phyloP scores from a whole-genome alignment of 2,888 invertebrate species.

The Adineta ricciae region DNA sequence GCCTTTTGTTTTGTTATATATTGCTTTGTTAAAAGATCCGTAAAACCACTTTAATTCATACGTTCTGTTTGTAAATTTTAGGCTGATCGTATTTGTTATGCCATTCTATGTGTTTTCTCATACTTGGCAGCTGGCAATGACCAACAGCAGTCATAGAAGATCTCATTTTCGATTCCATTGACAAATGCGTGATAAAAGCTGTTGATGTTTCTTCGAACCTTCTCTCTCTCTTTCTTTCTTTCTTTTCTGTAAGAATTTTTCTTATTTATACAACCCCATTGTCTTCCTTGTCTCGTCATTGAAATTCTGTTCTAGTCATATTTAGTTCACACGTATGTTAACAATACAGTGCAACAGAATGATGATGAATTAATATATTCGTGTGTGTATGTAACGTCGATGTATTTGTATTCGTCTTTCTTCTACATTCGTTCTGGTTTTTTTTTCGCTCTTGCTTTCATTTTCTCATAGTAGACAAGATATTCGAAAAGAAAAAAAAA shows the following conservation, averaged over 20 bases:
- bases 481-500: background rate
- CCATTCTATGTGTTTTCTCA: constrained; percentile 95
- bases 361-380: background rate
- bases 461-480: background rate
- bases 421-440: no score
- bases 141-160: background rate
- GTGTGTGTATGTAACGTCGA: background rate
- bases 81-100: constrained; percentile 97
- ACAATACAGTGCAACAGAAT: background rate
- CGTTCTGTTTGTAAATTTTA: no score
- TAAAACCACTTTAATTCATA: no score
- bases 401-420: background rate
- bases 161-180: background rate
- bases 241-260: background rate
- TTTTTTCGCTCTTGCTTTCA: background rate
- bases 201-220: background rate
- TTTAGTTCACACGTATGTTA: background rate
- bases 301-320: background rate
- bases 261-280: background rate
- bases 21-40: no score
- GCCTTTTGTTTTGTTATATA: no score
- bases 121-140: constrained; percentile 70
- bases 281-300: background rate
- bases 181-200: background rate
- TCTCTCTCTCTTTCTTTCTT: background rate